Evolutionary conservation across 2,888 invertebrate genomes (phyloP), one percentile per base, ranked within the genome.

Genomic region (Trisateles emortualis): DNA sequence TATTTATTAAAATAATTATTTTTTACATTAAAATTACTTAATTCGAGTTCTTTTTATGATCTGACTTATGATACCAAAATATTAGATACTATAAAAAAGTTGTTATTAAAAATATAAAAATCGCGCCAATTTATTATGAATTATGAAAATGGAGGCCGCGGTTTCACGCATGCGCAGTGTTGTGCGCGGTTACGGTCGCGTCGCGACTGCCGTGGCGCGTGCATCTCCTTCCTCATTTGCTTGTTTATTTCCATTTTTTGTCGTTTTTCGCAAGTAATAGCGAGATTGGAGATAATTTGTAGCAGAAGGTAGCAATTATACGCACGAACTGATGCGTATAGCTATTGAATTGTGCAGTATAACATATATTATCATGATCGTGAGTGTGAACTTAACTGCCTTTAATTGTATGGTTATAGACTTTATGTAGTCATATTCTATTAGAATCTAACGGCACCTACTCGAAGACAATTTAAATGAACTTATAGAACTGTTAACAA

Each of bases 161-260:
- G 24, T 42, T 58, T 41, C 58, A 61, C 78, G 75, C 68, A 72
- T 61, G 78, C 79, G 79, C 76, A 68, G 71, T 76, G 76, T 72
- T 59, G 68, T 67, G 78, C 81, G 81, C 78, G 68, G 74, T 69
- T 74, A 67, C 67, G 70, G 81, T 70, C 81, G 79, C 79, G 78
- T 53, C 74, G 74, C 74, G 80, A 87, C 87, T 84, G 84, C 68
- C 66, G 53, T 59, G 57, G 60, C 68, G 73, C 68, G 67, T 66
- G 72, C 78, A 68, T 72, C 64, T 62, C 71, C 72, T 79, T 74
- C 62, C 56, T 57, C 68, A 56, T 65, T 59, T 72, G 64, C 64
- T 70, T 64, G 59, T 69, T 72, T 68, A 61, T 65, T 60, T 62
- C 58, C 52, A 60, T 59, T 61, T 65, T 74, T 74, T 74, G 65